Evolutionary conservation across 2,113 vertebrate species (phyloP).

Genomic region (Podilymbus podiceps): DNA sequence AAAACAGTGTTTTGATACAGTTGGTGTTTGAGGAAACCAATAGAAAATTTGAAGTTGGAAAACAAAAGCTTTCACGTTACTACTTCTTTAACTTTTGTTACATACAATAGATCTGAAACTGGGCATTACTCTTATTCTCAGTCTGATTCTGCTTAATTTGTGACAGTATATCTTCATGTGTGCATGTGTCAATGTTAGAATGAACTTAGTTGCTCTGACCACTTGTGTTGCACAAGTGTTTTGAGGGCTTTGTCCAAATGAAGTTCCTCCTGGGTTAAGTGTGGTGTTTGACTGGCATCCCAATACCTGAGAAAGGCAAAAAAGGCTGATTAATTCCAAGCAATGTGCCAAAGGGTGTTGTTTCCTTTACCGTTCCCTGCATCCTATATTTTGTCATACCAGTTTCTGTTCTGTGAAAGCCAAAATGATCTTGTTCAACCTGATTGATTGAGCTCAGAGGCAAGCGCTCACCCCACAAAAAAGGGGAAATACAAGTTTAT

Average conservation of each 20-base stretch:
- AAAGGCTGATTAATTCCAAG: not conserved
- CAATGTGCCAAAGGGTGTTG: rapidly evolving
- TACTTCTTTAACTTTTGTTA: not conserved
- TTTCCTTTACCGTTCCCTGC: not conserved
- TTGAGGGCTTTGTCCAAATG: not conserved
- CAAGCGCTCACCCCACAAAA: rapidly evolving
- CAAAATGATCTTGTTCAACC: rapidly evolving
- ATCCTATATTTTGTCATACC: rapidly evolving
- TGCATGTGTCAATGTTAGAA: rapidly evolving
- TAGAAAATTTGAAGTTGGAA: not conserved
- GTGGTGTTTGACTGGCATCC: not conserved
- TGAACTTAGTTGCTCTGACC: not conserved
- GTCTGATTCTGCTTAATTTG: not conserved
- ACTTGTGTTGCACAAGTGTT: not conserved
- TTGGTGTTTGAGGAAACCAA: not conserved
- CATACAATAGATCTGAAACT: rapidly evolving
- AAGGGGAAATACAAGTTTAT: rapidly evolving
- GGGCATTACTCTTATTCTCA: not conserved
- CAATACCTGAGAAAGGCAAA: not conserved
- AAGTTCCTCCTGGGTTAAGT: not conserved
- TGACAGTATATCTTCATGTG: not conserved
- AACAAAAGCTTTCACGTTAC: not conserved
- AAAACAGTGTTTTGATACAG: not conserved
- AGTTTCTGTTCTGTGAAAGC: rapidly evolving
- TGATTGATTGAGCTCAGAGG: not conserved